Evolutionary conservation across 2,888 invertebrate genomes (phyloP).

Genomic region (Antheraea yamamai): DNA sequence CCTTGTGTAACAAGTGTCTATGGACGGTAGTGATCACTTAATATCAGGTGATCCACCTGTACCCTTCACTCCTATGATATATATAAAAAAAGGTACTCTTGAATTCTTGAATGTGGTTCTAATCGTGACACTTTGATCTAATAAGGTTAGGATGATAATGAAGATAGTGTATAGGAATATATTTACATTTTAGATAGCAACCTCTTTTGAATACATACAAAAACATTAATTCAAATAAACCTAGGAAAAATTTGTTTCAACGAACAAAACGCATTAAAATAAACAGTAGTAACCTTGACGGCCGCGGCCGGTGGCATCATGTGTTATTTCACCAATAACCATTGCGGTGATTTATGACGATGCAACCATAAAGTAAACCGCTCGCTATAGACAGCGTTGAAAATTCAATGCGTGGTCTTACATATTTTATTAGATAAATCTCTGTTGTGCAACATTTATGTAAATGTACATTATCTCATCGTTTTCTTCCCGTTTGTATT

Average conservation of each 20-base stretch:
- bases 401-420: slow-evolving; percentile 9
- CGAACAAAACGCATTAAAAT: background rate
- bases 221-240: background rate
- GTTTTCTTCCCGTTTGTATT: background rate
- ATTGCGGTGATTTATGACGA: slow-evolving; percentile 51
- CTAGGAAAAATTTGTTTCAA: background rate
- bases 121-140: no score
- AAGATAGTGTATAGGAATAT: background rate
- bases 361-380: slow-evolving; percentile 49
- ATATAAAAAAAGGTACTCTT: no score
- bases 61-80: no score
- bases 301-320: slow-evolving; percentile 38
- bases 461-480: slow-evolving; percentile 3
- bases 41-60: no score
- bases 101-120: no score
- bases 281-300: slow-evolving; percentile 23
- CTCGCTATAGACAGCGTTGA: slow-evolving; percentile 5
- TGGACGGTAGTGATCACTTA: no score
- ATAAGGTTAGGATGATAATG: no score
- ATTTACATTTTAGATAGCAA: background rate
- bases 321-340: slow-evolving; percentile 54
- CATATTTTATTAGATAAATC: slow-evolving; percentile 11
- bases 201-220: background rate
- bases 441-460: slow-evolving; percentile 3
- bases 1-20: no score